phyloP scores from a whole-genome alignment of 2,797 vertebrate genomes.

The Mus caroli region DNA sequence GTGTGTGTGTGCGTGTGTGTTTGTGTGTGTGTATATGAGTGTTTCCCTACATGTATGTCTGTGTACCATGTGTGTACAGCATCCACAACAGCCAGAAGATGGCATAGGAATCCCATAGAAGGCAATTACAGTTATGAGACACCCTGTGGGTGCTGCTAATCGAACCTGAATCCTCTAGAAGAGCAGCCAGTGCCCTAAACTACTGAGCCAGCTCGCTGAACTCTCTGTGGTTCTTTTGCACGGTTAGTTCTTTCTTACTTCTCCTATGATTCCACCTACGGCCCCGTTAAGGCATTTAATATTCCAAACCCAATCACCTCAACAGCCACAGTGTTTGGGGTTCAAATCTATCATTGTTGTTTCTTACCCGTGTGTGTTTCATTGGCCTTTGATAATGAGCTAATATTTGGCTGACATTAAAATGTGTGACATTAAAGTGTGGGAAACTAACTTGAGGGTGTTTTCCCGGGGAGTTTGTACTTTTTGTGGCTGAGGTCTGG shows the following conservation, averaged over 20 bases:
- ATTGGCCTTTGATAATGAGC: slow-evolving; percentile 16
- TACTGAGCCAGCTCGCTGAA: background rate
- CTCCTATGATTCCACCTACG: background rate
- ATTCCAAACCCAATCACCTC: background rate
- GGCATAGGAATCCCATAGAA: background rate
- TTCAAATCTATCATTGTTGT: background rate
- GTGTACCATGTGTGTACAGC: background rate
- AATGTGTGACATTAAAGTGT: background rate
- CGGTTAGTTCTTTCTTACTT: slow-evolving; percentile 23
- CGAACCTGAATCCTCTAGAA: background rate
- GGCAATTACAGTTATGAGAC: background rate
- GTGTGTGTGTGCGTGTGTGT: too few species aligned
- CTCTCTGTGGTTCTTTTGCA: background rate
- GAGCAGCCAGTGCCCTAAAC: background rate
- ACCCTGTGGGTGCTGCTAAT: background rate
- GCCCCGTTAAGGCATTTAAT: background rate
- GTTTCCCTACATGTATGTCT: background rate
- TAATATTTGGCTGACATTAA: background rate
- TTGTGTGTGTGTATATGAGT: background rate
- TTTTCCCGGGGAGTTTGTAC: background rate
- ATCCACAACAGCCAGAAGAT: background rate
- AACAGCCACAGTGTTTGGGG: background rate
- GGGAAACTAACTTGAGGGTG: background rate
- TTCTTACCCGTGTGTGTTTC: background rate
- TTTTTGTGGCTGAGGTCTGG: background rate